These are phyloP conservation scores for Drosophila falleni DNA, from an alignment of 2,888 invertebrate species.

Conservation along the genomic window DNA sequence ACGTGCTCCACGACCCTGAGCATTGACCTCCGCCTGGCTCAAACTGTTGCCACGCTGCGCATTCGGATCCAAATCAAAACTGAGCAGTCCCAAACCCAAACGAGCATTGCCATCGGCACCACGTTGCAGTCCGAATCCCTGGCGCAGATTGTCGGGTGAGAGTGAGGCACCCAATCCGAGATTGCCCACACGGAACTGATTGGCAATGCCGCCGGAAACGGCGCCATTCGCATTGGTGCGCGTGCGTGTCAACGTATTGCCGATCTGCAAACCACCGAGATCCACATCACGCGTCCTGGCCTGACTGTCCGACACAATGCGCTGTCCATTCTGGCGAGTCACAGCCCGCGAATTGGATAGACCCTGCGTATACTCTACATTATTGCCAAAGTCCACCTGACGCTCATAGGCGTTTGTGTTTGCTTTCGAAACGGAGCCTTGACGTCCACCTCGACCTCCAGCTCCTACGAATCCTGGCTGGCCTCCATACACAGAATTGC, in stretches of 20 bases:
- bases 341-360: constrained; percentile 77
- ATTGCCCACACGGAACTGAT: constrained; percentile 81
- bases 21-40: constrained; percentile 72
- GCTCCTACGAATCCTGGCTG: constrained; percentile 27
- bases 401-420: constrained; percentile 77
- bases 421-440: constrained; percentile 77
- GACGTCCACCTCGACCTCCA: constrained; percentile 25
- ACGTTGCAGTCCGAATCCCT: constrained; percentile 80
- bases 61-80: constrained; percentile 75
- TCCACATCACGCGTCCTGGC: constrained; percentile 76
- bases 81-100: constrained; percentile 80
- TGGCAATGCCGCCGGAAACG: constrained; percentile 67
- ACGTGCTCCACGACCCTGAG: constrained; percentile 75
- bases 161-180: constrained; percentile 81
- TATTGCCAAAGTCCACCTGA: constrained; percentile 70
- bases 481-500: constrained; percentile 18
- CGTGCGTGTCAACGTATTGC: constrained; percentile 80
- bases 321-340: constrained; percentile 77
- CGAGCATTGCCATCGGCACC: constrained; percentile 74
- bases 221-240: constrained; percentile 75
- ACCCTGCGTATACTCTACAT: constrained; percentile 69
- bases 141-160: constrained; percentile 77
- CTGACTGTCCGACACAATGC: constrained; percentile 72
- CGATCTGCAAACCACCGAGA: constrained; percentile 80
- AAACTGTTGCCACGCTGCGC: constrained; percentile 51